These are phyloP conservation scores for Ormyrus nitidulus DNA, from an alignment of 2,888 invertebrate genomes.

Conservation along the genomic window DNA sequence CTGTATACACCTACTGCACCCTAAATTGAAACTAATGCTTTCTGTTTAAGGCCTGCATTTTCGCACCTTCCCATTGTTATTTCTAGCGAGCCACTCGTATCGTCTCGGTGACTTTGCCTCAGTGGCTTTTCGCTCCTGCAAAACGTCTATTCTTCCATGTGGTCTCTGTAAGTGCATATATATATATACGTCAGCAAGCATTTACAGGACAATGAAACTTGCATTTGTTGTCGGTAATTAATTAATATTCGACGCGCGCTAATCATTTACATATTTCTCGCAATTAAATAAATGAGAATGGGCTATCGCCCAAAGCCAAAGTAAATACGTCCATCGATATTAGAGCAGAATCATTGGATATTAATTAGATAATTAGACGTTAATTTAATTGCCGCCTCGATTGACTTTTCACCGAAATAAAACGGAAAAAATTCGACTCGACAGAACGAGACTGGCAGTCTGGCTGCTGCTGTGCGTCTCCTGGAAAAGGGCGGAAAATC, in stretches of 20 bases:
- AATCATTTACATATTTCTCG: too few relatives aligned
- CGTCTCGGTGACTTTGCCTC: not conserved
- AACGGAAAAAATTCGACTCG: not conserved
- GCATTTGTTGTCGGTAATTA: too few relatives aligned
- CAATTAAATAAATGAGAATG: too few relatives aligned
- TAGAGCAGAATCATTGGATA: too few relatives aligned
- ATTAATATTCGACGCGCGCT: too few relatives aligned
- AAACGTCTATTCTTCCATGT: not conserved
- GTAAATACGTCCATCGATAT: too few relatives aligned
- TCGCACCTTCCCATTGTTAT: not conserved
- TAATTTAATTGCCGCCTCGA: not conserved
- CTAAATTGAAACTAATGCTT: constrained; percentile 25
- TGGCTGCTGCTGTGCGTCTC: not conserved
- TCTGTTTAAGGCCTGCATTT: constrained; percentile 3
- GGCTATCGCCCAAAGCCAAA: too few relatives aligned
- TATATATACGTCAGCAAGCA: not conserved
- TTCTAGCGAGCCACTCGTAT: not conserved
- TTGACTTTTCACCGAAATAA: not conserved
- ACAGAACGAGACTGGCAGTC: not conserved
- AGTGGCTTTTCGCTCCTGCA: not conserved
- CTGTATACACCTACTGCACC: not conserved
- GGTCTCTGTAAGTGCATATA: not conserved
- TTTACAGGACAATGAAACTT: too few relatives aligned
- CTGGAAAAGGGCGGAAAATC: not conserved
- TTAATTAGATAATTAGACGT: constrained; percentile 6